phyloP scores from a whole-genome alignment of 2,113 vertebrate genomes.

The Ursus arctos region DNA sequence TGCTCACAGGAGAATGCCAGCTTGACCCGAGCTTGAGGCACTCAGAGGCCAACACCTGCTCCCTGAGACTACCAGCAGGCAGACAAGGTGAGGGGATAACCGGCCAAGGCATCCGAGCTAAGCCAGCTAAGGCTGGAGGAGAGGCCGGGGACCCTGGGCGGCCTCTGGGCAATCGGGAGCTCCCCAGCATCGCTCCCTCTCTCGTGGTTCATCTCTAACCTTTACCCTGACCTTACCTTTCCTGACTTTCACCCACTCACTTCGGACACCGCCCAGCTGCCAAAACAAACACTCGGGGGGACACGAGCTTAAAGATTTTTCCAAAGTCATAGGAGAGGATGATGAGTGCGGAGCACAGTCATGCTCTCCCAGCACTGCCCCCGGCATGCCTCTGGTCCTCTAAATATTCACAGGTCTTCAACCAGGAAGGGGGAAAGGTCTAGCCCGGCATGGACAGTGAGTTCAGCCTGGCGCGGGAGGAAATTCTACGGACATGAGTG shows the following conservation, averaged over 20 bases:
- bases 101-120: neutral
- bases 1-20: rapidly evolving
- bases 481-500: rapidly evolving
- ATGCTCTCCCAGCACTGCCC: neutral
- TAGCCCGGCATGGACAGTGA: neutral
- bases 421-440: neutral
- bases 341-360: neutral
- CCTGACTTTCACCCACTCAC: neutral
- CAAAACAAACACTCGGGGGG: neutral
- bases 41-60: neutral
- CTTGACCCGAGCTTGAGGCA: neutral
- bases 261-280: neutral
- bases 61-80: neutral
- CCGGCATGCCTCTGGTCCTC: rapidly evolving
- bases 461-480: neutral
- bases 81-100: neutral
- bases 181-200: neutral
- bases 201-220: neutral
- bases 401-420: rapidly evolving
- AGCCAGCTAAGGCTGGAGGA: neutral
- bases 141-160: neutral
- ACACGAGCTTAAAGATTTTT: neutral
- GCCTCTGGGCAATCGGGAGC: rapidly evolving
- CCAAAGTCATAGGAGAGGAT: neutral
- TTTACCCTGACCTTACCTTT: neutral